Evolutionary conservation across 1,140 invertebrate genomes (phyloP).

Genomic region (Cepaea nemoralis): DNA sequence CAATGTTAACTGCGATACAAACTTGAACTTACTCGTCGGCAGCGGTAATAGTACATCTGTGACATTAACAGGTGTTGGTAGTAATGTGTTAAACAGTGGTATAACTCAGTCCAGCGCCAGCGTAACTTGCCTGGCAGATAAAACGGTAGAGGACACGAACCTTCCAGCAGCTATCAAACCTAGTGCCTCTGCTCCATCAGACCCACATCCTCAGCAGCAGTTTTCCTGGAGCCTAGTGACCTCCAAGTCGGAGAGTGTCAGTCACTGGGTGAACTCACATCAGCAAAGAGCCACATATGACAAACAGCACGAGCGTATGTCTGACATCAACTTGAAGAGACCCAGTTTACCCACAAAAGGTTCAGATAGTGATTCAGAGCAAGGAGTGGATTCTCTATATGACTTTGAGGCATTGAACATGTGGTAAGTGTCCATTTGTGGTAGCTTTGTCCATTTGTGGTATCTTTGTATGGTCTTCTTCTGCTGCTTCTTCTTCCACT

Average conservation of each 20-base stretch:
- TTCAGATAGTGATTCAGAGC: slow-evolving; percentile 82
- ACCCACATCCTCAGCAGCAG: slow-evolving; percentile 34
- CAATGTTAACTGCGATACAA: slow-evolving; percentile 18
- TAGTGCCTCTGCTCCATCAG: background rate
- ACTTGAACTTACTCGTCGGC: background rate
- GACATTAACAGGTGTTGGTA: slow-evolving; percentile 27
- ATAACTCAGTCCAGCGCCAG: background rate
- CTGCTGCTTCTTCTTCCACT: too few species aligned
- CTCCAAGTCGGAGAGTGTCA: slow-evolving; percentile 57
- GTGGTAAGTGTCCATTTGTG: slow-evolving; percentile 79
- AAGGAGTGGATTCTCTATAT: slow-evolving; percentile 85
- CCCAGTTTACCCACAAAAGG: slow-evolving; percentile 82
- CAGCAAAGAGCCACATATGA: slow-evolving; percentile 49
- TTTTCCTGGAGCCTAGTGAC: slow-evolving; percentile 45
- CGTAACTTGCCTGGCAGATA: background rate
- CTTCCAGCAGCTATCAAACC: background rate
- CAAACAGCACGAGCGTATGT: slow-evolving; percentile 22
- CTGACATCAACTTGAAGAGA: slow-evolving; percentile 61
- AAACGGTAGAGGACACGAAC: background rate
- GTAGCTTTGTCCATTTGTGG: background rate
- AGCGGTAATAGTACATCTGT: slow-evolving; percentile 33
- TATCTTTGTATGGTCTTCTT: slow-evolving; percentile 11
- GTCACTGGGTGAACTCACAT: slow-evolving; percentile 64
- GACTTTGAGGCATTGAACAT: slow-evolving; percentile 87
- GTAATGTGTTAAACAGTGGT: background rate